Percentiles rank a stretch among this genome's conserved stretches.
These are phyloP conservation scores for Tromatobia lineatoria DNA, from an alignment of 2,888 invertebrate genomes.

Conservation along the genomic window DNA sequence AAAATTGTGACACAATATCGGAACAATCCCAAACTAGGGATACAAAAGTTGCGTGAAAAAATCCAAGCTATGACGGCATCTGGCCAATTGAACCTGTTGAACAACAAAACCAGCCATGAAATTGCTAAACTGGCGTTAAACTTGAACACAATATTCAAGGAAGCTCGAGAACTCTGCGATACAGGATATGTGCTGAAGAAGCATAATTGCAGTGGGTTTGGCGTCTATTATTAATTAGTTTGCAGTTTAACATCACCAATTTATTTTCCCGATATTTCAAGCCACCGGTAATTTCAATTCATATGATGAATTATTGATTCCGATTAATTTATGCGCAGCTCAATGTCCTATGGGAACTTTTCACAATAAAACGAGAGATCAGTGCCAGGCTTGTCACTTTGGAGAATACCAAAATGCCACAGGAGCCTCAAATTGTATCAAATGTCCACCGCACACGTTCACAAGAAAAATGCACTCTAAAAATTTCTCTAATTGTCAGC, in stretches of 20 bases:
- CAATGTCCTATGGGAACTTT: conserved; percentile 89
- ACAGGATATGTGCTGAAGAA: conserved; percentile 87
- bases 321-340: conserved; percentile 84
- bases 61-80: conserved; percentile 74
- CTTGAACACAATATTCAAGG: conserved; percentile 76
- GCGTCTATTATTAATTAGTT: neutral
- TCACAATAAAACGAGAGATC: conserved; percentile 86
- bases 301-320: conserved; percentile 3
- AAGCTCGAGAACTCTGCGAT: conserved; percentile 84
- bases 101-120: conserved; percentile 76
- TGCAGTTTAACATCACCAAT: neutral
- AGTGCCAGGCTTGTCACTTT: conserved; percentile 88
- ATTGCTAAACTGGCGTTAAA: conserved; percentile 77
- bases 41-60: conserved; percentile 75
- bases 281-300: neutral
- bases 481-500: conserved; percentile 86
- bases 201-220: conserved; percentile 86
- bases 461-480: conserved; percentile 86
- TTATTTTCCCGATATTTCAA: neutral
- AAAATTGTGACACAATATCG: conserved; percentile 78
- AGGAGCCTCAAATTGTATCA: conserved; percentile 87
- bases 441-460: conserved; percentile 87
- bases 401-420: conserved; percentile 88
- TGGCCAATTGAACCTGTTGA: conserved; percentile 75
- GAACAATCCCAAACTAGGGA: conserved; percentile 76